Evolutionary conservation across 2,888 invertebrate genomes (phyloP), one percentile per base, ranked within the genome.

Genomic region (Machimus atricapillus): DNA sequence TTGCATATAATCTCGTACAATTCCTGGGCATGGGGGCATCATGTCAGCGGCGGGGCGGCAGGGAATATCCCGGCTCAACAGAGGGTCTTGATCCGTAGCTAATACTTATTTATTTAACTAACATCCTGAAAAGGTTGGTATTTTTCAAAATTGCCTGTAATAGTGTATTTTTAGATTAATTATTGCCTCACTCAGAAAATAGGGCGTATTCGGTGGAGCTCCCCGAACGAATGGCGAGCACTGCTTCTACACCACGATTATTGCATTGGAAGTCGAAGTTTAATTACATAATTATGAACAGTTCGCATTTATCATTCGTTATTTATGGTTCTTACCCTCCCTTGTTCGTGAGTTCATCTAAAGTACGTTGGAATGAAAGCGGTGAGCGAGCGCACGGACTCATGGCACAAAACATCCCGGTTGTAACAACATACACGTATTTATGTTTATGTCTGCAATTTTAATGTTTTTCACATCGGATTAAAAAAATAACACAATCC

Each of bases 271-370:
- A 90, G 91, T 91, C 91, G 91, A 92, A 91, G 91, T 91, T 92
- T 92, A 92, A 92, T 92, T 92, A 92, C 92, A 92, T 92, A 92
- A 92, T 92, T 92, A 91, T 91, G 91, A 91, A 91, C 91, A 92
- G 91, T 91, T 92, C 91, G 91, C 91, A 91, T 92, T 92, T 92
- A 92, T 92, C 92, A 92, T 92, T 91, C 91, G 90, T 91, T 90
- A 91, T 90, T 91, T 91, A 89, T 89, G 89, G 89, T 89, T 87
- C 87, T 87, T 89, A 88, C 88, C 89, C 89, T 88, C 89, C 89
- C 89, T 89, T 89, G 88, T 89, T 89, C 89, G 89, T 89, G 89
- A 89, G 88, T 88, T 88, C 88, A 88, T 88, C 79, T 87, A 85
- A 85, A 85, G 74, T 82, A 82, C 82, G 58, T 19, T 3, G 58